Conservation (phyloP, 2,888 invertebrate species). For the Amiota mariae region DNA sequence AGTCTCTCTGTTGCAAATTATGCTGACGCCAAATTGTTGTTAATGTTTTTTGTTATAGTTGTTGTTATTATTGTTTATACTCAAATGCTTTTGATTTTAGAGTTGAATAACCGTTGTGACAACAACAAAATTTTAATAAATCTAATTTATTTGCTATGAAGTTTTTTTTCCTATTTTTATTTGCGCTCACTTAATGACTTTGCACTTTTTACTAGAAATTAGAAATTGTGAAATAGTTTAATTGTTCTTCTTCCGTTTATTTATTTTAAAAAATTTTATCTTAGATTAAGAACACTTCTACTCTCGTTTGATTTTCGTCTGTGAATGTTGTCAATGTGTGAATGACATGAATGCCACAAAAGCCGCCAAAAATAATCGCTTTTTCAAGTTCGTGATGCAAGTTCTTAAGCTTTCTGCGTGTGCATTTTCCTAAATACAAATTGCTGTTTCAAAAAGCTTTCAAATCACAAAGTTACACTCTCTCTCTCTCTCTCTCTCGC, state of each 20-base stretch:
- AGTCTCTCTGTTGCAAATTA: not conserved
- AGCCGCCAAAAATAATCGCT: constrained; percentile 21
- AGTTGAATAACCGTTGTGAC: constrained; percentile 50
- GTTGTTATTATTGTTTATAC: not conserved
- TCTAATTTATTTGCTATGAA: not conserved
- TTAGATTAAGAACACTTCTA: not conserved
- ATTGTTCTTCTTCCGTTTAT: not conserved
- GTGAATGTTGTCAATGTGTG: too few relatives aligned
- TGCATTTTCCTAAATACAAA: not conserved
- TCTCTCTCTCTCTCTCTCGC: too few relatives aligned
- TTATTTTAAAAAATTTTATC: not conserved
- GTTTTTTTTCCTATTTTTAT: not conserved
- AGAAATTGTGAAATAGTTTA: not conserved
- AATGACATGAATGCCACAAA: constrained; percentile 4
- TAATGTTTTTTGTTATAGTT: not conserved
- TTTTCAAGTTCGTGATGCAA: constrained; percentile 21
- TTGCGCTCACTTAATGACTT: not conserved
- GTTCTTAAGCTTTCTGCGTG: not conserved
- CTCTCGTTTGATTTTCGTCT: constrained; percentile 5
- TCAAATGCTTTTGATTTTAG: constrained; percentile 24
- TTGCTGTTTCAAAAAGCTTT: too few relatives aligned
- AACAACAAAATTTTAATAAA: not conserved
- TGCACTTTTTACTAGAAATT: not conserved
- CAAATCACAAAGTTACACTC: too few relatives aligned
- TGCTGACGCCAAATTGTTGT: not conserved